Evolutionary conservation across 2,113 vertebrate genomes (phyloP), one percentile per base, ranked within the genome.

Genomic region (Peromyscus californicus): DNA sequence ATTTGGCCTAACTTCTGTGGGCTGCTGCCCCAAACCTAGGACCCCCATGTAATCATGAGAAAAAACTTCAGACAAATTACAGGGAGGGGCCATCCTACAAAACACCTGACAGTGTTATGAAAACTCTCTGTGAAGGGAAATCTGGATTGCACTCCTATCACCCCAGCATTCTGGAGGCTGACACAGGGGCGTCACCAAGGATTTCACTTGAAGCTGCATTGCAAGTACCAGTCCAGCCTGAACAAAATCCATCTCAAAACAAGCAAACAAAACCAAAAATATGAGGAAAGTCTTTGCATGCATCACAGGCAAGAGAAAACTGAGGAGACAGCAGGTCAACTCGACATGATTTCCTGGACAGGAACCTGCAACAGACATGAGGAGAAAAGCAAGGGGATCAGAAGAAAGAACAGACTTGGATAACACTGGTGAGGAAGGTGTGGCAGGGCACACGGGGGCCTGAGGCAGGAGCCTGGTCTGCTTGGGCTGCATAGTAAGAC

Each of bases 241-340:
- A 48, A 48, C 16, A 48, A 86, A 61, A 67, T 45, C 84, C 48
- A 33, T 48, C 9, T 86, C 63, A 67, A 48, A 86, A 86, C 72
- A 59, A 87, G 26, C 63, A 29, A 90, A 70, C 63, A 79, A 69
- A 51, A 54, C 19, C 48, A 22, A 83, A 31, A 33, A 33, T 33
- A 5, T 1, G 2, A 33, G 61, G n/a, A 33, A 21, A 19, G 42
- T 21, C 31, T 42, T 10, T 42, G 12, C 22, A 5, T 33, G 9
- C 39, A 6, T 36, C 24, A 45, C 16, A 59, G 70, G 39, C 54
- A 9, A 75, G 70, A 90, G 48, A 17, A 51, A 36, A 31, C 54
- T 4, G 11, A 61, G 51, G 70, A 45, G 29, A 11, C 4, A 0
- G 0, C 29, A 16, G 31, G n/a, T 42, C 15, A 24, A 17, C 3